phyloP scores from a whole-genome alignment of 2,113 vertebrate species.

The Lutjanus erythropterus region DNA sequence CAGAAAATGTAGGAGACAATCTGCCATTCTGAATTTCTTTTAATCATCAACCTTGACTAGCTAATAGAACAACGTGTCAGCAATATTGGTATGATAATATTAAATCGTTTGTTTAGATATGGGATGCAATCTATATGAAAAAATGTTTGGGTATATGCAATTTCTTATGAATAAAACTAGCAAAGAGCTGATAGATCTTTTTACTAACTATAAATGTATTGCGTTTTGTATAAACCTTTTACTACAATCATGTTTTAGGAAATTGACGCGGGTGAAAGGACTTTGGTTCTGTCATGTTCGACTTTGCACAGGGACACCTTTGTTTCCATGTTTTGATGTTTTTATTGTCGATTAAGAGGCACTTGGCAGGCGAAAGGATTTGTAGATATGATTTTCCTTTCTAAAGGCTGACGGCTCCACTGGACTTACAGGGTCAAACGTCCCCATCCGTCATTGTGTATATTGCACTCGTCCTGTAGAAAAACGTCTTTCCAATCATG shows the following conservation, averaged over 20 bases:
- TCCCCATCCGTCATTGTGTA: slow-evolving; percentile 90
- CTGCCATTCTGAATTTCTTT: slow-evolving; percentile 77
- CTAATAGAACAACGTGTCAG: slow-evolving; percentile 79
- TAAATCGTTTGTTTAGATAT: slow-evolving; percentile 81
- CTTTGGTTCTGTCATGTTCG: slow-evolving; percentile 79
- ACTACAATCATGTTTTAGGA: slow-evolving; percentile 84
- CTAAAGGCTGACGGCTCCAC: slow-evolving; percentile 91
- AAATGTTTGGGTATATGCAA: slow-evolving; percentile 88
- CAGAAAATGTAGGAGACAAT: slow-evolving; percentile 82
- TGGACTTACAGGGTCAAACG: slow-evolving; percentile 99
- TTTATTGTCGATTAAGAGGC: slow-evolving; percentile 90
- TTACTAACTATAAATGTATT: slow-evolving; percentile 83
- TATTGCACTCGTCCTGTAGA: slow-evolving; percentile 65
- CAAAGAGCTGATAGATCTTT: slow-evolving; percentile 83
- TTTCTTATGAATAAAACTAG: slow-evolving; percentile 85
- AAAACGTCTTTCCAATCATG: slow-evolving; percentile 65
- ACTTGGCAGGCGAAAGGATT: slow-evolving; percentile 87
- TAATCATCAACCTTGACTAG: slow-evolving; percentile 68
- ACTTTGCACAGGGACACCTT: slow-evolving; percentile 86
- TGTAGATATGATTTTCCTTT: slow-evolving; percentile 89
- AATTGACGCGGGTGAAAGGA: slow-evolving; percentile 76
- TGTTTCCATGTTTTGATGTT: slow-evolving; percentile 97
- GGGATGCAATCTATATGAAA: slow-evolving; percentile 81
- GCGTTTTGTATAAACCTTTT: slow-evolving; percentile 88
- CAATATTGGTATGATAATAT: slow-evolving; percentile 83